Evolutionary conservation across 2,113 vertebrate genomes (phyloP), one percentile per base, ranked within the genome.

Genomic region (Emydocephalus ijimae): DNA sequence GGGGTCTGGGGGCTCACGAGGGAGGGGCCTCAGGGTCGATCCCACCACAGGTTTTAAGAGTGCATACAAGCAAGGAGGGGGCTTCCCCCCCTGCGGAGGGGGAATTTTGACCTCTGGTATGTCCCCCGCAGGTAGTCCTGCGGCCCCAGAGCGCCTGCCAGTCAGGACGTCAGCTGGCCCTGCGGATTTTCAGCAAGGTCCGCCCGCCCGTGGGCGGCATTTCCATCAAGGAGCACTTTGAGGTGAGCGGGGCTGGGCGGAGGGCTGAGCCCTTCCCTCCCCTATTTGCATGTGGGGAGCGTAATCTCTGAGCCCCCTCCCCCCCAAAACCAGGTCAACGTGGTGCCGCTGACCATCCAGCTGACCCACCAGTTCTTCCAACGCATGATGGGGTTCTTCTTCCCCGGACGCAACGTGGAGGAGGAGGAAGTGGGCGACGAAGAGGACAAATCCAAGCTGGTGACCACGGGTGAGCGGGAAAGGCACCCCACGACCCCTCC

Each of bases 311-410:
- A 8, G 0, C 0, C 12, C 23, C 48, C 81, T 10, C 2, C n/a
- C 0, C 45, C 23, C 95, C 29, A 5, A 26, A 29, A 95, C 6
- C 96, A 99, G 99, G 99, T 99, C 94, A 99, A 99, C 1, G 99
- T 99, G 94, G 99, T 99, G 20, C 99, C 99, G 43, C 98, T 99
- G 94, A 99, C 99, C 96, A 99, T 99, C 97, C 99, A 99, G 97
- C 98, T 99, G 61, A 99, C 99, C 95, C 99, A 99, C 96, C 99
- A 99, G 98, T 99, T 99, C 97, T 99, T 99, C 97, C 99, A 99
- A 95, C 98, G 99, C 94, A 99, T 99, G 99, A 99, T 99, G 99
- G 99, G 99, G 20, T 99, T 99, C 97, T 99, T 99, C 97, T 99
- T 99, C 96, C 99, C 99, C 0, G 99, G 99, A 29, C 98, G 99